These are phyloP conservation scores for Laothoe populi DNA, from an alignment of 2,888 invertebrate genomes.

Conservation along the genomic window DNA sequence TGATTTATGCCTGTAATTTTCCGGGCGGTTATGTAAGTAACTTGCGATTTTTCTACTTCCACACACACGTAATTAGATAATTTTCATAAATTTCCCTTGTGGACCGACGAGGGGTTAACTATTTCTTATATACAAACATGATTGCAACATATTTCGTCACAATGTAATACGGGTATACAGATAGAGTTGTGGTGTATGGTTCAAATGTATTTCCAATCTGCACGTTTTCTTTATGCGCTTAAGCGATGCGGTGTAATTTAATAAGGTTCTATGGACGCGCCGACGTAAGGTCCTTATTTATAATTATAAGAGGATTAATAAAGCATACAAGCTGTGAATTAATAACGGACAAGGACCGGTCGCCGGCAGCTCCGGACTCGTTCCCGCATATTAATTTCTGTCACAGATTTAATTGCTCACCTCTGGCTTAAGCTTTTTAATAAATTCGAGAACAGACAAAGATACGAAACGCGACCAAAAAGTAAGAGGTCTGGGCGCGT, in stretches of 20 bases:
- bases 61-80: constrained; percentile 83
- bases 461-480: constrained; percentile 77
- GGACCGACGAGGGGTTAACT: constrained; percentile 27
- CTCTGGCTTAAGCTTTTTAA: constrained; percentile 81
- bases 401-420: constrained; percentile 82
- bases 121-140: constrained; percentile 10
- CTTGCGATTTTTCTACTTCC: constrained; percentile 80
- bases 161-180: not conserved
- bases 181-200: not conserved
- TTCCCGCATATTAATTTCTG: constrained; percentile 80
- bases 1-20: constrained; percentile 83
- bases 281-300: constrained; percentile 44
- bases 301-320: constrained; percentile 60
- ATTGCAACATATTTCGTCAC: not conserved
- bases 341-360: constrained; percentile 60
- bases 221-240: constrained; percentile 12
- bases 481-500: constrained; percentile 65
- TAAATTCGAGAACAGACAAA: constrained; percentile 81
- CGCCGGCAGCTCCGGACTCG: constrained; percentile 57
- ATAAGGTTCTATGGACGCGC: constrained; percentile 30
- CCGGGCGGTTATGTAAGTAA: constrained; percentile 81
- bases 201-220: not conserved
- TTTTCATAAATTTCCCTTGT: constrained; percentile 69
- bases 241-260: constrained; percentile 35
- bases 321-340: constrained; percentile 67